Evolutionary conservation across 2,797 vertebrate genomes (phyloP), one percentile per base, ranked within the genome.

Genomic region (Micromesistius poutassou): DNA sequence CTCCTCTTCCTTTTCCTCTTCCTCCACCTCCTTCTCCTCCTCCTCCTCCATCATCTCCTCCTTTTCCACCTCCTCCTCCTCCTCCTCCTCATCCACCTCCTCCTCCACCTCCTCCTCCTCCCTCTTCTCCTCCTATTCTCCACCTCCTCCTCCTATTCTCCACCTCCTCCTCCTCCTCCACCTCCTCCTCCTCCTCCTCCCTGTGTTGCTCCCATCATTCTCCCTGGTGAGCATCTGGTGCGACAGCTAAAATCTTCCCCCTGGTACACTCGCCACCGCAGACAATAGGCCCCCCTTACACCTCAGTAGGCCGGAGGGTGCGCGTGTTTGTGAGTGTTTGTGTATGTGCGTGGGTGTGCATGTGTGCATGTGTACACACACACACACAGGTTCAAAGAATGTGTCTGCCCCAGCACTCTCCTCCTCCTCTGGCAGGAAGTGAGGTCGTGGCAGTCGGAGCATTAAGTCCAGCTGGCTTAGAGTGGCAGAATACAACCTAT

Each of bases 181-280:
- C 46, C 46, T 16, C 46, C 46, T 50, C 46, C 46, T 55, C 46
- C 46, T 19, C 42, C 42, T 46, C 42, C 46, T 55, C 46, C 46
- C 46, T 70, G 66, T 70, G 66, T 70, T 70, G 66, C 78, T 71
- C 81, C 91, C 93, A 91, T 94, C 93, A 93, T 77, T 35, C 74
- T 72, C 87, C 77, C 87, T 87, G 92, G 82, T 96, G 96, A 96
- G 93, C 95, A 97, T 92, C 89, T 74, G 89, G 92, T 93, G 85
- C 96, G 97, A 98, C 97, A 97, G 95, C 94, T 95, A 87, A 96
- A 96, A 96, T 95, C 96, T 96, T 94, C 93, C 92, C 92, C 92
- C 92, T 89, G 91, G 94, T 94, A 93, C 94, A 91, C 92, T 91
- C 92, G 88, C 85, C 89, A 93, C 89, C 83, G 86, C 40, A 92